Base-by-base conservation (phyloP, 2,113 vertebrate species). In the Tupaia tana region DNA sequence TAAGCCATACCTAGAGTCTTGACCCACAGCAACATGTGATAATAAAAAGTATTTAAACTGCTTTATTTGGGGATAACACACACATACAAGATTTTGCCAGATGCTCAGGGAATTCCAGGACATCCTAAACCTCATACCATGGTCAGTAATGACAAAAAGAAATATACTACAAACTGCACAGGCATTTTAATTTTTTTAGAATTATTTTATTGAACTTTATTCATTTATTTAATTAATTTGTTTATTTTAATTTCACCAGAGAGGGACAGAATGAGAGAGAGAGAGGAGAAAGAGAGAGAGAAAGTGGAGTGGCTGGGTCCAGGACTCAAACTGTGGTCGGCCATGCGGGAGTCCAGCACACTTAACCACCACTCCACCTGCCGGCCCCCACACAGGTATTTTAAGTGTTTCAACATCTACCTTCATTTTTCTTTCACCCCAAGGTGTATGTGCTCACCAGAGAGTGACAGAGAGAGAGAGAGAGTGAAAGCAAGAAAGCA, bases 91-190 rank as follows among this genome's bases (percentile, higher is more conserved):
- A 79, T 31, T 95, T 93, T 78, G 15, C 70, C 77, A 73, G 70
- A 87, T 95, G 59, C 83, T 88, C 43, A 88, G 43, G 61, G 86
- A 7, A 80, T 87, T 95, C 71, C 56, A 73, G 16, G n/a, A 29
- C 11, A 80, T 83, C 67, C 64, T 95, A 92, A 87, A 84, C 80
- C 71, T 87, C 82, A 75, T 5, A 29, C 27, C 20, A 73, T 64
- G 34, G 25, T 31, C 18, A 63, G 6, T 77, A 64, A 90, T 52
- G 63, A 75, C 1, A 83, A 77, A 70, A 52, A 94, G 22, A 88
- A 87, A 94, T 56, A 77, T 8, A 74, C n/a, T 31, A 80, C 14
- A 81, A 88, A 34, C 19, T 73, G 88, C 18, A 89, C 2, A 54
- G 29, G 7, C 75, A 83, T 88, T 88, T 90, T 43, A 14, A 56